These are phyloP conservation scores for Ageneiosus marmoratus DNA, from an alignment of 2,113 vertebrate species.

Conservation along the genomic window DNA sequence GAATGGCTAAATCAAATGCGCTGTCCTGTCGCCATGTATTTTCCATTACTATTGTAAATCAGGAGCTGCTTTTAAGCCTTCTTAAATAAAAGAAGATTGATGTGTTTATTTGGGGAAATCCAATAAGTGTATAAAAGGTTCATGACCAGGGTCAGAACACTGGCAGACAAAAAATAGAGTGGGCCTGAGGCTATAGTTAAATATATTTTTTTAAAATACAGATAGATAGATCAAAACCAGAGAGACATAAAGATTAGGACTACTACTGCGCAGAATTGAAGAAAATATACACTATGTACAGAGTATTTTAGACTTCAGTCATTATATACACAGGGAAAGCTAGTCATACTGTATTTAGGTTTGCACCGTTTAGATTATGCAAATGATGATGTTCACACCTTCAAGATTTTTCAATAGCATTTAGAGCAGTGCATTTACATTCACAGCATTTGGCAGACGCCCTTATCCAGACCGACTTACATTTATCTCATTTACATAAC, in stretches of 20 bases:
- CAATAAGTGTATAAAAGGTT: neutral
- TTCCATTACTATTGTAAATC: neutral
- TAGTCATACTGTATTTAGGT: neutral
- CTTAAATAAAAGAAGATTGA: neutral
- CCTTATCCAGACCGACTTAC: too few relatives aligned
- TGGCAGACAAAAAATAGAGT: neutral
- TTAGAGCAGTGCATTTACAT: too few relatives aligned
- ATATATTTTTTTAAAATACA: too few relatives aligned
- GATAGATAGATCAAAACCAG: neutral
- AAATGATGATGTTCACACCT: neutral
- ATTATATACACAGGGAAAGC: neutral
- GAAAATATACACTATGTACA: too few relatives aligned
- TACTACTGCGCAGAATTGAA: neutral
- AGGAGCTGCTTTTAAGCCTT: neutral
- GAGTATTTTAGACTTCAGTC: neutral
- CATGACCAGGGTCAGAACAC: neutral
- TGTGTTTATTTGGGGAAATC: neutral
- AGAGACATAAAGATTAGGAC: neutral
- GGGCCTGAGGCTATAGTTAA: too few relatives aligned
- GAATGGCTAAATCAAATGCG: neutral
- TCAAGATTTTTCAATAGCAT: neutral
- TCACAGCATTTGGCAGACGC: too few relatives aligned
- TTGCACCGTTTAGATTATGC: neutral
- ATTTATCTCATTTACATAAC: too few relatives aligned
- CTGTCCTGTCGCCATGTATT: neutral